Evolutionary conservation across 2,888 invertebrate species (phyloP).

Genomic region (Tubiluchus corallicola): DNA sequence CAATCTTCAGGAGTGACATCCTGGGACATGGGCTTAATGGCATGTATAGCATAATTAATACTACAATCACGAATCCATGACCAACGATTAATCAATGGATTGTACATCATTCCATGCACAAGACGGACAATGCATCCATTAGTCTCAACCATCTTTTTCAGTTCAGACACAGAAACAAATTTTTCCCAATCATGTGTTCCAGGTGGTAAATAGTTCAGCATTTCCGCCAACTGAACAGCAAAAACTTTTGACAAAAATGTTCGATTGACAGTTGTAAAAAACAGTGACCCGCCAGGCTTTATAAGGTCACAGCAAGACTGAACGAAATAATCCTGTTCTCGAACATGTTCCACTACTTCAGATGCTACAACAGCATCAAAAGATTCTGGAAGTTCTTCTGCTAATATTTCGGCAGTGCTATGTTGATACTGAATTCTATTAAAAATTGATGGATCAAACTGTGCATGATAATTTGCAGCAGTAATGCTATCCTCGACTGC

Average conservation of each 20-base stretch:
- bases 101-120: constrained; percentile 56
- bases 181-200: constrained; percentile 84
- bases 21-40: no score
- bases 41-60: constrained; percentile 63
- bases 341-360: constrained; percentile 75
- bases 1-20: no score
- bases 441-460: constrained; percentile 20
- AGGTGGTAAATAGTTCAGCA: constrained; percentile 48
- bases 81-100: constrained; percentile 55
- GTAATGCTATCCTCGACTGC: constrained; percentile 48
- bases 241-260: constrained; percentile 43
- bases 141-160: no score
- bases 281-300: constrained; percentile 34
- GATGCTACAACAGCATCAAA: constrained; percentile 73
- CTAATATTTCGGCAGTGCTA: constrained; percentile 40
- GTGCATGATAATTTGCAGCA: constrained; percentile 44
- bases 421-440: constrained; percentile 23
- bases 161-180: constrained; percentile 58
- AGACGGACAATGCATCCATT: constrained; percentile 26
- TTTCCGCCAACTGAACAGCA: constrained; percentile 54
- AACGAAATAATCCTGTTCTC: constrained; percentile 48
- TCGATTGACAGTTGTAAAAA: constrained; percentile 39
- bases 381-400: constrained; percentile 28
- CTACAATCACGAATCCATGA: constrained; percentile 44
- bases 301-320: constrained; percentile 39